Percentiles rank a stretch among this genome's conserved stretches.
Conservation (phyloP, 30 jellyfish, hydroid and myxozoan species). For the Morbakka virulenta region DNA sequence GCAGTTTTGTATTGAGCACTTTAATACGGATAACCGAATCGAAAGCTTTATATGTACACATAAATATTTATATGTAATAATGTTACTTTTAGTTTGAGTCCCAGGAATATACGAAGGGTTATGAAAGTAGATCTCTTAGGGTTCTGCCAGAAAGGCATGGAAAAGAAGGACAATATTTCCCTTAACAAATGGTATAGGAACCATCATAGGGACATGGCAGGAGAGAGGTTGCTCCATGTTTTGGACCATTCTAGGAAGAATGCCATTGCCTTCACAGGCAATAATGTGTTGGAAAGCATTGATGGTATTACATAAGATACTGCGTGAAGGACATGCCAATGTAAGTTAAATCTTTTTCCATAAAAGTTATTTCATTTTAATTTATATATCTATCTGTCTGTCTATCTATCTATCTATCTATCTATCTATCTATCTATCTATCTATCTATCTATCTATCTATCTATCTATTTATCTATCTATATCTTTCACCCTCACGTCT, state of each 20-base stretch:
- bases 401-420: neutral
- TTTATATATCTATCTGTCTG: neutral
- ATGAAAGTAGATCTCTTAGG: too few relatives aligned
- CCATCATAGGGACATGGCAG: conserved; percentile 93
- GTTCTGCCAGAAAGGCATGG: too few relatives aligned
- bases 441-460: neutral
- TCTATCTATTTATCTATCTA: too few relatives aligned
- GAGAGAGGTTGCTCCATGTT: conserved; percentile 81
- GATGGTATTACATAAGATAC: conserved; percentile 75
- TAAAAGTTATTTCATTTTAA: neutral
- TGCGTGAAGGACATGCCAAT: conserved; percentile 80
- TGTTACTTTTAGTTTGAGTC: too few relatives aligned
- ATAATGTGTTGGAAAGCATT: conserved; percentile 86
- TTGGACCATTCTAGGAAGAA: conserved; percentile 78
- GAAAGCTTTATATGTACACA: too few relatives aligned
- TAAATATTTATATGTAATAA: too few relatives aligned
- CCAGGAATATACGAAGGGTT: too few relatives aligned
- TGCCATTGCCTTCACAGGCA: conserved; percentile 84
- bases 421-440: neutral
- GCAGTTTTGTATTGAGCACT: too few relatives aligned
- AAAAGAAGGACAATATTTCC: too few relatives aligned
- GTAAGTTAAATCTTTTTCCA: conserved; percentile 32
- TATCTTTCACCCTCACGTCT: too few relatives aligned
- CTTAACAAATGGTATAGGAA: too few relatives aligned
- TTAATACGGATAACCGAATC: too few relatives aligned